phyloP scores from a whole-genome alignment of 2,797 vertebrate species.

The Zenarchopterus dispar region DNA sequence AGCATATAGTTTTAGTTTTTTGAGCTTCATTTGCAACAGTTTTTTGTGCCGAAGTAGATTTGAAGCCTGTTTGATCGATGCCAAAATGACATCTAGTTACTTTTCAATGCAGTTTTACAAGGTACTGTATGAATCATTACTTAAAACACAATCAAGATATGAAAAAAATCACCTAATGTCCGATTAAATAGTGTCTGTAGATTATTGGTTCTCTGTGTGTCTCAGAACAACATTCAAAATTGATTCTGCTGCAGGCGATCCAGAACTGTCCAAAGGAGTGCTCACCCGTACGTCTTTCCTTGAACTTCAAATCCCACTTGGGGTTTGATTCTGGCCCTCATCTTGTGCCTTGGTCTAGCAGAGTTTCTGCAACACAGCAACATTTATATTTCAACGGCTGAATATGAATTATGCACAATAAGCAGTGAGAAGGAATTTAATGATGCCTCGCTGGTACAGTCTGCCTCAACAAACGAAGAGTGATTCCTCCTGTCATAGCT shows the following conservation, averaged over 20 bases:
- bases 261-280: slow-evolving; percentile 54
- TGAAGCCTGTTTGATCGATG: neutral
- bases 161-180: slow-evolving; percentile 40
- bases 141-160: slow-evolving; percentile 8
- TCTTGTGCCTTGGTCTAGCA: slow-evolving; percentile 63
- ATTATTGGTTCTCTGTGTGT: slow-evolving; percentile 23
- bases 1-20: no score
- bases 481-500: slow-evolving; percentile 72
- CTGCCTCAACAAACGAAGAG: slow-evolving; percentile 73
- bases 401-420: slow-evolving; percentile 93
- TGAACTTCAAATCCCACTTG: slow-evolving; percentile 62
- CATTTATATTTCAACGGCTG: slow-evolving; percentile 91
- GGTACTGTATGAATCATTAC: neutral
- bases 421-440: slow-evolving; percentile 89
- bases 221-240: slow-evolving; percentile 61
- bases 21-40: no score
- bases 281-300: slow-evolving; percentile 53
- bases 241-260: slow-evolving; percentile 64
- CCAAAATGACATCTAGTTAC: slow-evolving; percentile 9
- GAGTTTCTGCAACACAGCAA: slow-evolving; percentile 80
- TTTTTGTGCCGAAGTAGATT: neutral
- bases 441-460: slow-evolving; percentile 85
- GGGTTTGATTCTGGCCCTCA: slow-evolving; percentile 58
- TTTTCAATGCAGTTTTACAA: slow-evolving; percentile 29
- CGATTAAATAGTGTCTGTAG: slow-evolving; percentile 50